Conservation (phyloP, 2,113 vertebrate species). For the Sterna hirundo region DNA sequence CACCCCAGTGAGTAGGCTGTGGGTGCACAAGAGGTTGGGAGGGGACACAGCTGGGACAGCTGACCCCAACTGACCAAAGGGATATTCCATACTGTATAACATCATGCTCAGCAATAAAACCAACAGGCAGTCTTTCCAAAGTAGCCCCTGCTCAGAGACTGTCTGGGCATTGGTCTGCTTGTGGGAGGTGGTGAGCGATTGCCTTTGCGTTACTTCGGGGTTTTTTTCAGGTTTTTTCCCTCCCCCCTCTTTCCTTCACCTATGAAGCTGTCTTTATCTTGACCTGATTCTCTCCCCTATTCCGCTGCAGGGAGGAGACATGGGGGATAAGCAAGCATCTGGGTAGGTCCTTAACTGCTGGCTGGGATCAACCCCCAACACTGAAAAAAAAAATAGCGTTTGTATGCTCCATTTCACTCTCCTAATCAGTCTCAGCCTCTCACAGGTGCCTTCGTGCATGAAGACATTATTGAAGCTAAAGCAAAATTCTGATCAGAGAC, state of each 20-base stretch:
- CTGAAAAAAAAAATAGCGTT: not conserved
- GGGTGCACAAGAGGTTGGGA: not conserved
- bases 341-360: not conserved
- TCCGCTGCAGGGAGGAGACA: not conserved
- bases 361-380: not conserved
- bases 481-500: not conserved
- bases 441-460: not conserved
- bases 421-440: not conserved
- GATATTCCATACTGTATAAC: no score
- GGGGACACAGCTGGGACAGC: not conserved
- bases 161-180: not conserved
- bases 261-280: not conserved
- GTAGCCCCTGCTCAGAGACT: not conserved
- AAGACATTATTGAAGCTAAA: not conserved
- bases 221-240: not conserved
- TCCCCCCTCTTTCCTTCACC: not conserved
- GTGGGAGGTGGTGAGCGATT: not conserved
- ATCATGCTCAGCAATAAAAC: not conserved
- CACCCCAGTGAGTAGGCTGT: not conserved
- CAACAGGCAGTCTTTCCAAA: not conserved
- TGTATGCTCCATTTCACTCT: not conserved
- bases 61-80: not conserved
- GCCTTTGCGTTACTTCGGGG: not conserved
- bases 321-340: not conserved
- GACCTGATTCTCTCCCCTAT: not conserved